A percentile compares a stretch with the other conserved stretches of the same genome.
Conservation (phyloP, 2,797 vertebrate genomes). For the Pseudocheirus occidentalis region DNA sequence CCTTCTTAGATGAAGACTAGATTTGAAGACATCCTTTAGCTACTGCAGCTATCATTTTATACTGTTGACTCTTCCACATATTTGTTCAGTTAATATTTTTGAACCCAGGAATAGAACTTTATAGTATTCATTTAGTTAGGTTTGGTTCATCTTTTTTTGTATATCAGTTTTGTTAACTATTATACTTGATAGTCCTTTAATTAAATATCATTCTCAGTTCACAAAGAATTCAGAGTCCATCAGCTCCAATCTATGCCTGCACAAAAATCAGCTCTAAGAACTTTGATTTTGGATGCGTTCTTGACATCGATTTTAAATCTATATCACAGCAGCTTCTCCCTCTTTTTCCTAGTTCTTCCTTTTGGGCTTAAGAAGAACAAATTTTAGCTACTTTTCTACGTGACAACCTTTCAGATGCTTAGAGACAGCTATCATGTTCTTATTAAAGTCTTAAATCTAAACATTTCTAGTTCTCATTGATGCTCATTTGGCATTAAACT, state of each 20-base stretch:
- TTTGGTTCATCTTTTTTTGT: not conserved
- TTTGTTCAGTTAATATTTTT: not conserved
- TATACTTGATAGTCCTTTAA: not conserved
- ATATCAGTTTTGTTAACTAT: not conserved
- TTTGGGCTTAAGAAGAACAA: not conserved
- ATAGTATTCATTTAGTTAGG: not conserved
- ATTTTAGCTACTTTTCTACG: not conserved
- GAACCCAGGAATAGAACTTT: not conserved
- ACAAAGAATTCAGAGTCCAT: not conserved
- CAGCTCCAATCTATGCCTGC: not conserved
- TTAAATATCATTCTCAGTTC: not conserved
- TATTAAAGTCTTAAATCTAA: not conserved
- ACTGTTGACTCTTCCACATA: not conserved
- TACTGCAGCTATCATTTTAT: not conserved
- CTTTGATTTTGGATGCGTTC: not conserved
- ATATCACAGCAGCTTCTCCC: not conserved
- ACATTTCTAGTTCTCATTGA: not conserved
- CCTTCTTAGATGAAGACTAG: not conserved
- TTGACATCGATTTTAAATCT: not conserved
- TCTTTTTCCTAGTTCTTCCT: not conserved
- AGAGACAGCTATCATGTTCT: not conserved
- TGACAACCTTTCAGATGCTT: not conserved
- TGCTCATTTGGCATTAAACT: not conserved
- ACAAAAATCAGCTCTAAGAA: not conserved
- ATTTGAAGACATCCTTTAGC: not conserved